A percentile compares a stretch with the other conserved stretches of the same genome.
Conservation (phyloP, 1,140 invertebrate genomes). For the Drosophila melanica region DNA sequence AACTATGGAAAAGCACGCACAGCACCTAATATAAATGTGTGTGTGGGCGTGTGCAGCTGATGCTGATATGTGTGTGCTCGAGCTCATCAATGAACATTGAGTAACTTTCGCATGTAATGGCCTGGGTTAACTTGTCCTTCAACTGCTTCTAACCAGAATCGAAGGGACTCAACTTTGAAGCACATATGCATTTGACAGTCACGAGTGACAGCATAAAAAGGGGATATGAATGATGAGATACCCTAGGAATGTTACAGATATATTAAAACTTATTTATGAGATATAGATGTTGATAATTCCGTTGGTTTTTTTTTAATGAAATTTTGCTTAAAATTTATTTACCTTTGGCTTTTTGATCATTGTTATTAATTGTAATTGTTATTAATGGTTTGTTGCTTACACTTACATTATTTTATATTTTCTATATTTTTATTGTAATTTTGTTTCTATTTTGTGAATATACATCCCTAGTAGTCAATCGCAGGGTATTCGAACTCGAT, state of each 20-base stretch:
- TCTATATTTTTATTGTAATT: background rate
- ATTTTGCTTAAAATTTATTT: no score
- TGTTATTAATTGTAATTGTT: no score
- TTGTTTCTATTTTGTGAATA: background rate
- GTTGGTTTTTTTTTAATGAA: no score
- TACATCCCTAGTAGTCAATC: no score
- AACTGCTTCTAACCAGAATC: constrained; percentile 6
- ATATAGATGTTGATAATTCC: background rate
- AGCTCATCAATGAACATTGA: constrained; percentile 69
- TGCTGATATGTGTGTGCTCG: constrained; percentile 10
- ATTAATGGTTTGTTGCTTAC: no score
- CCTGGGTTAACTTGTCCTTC: constrained; percentile 13
- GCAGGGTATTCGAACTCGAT: constrained; percentile 9
- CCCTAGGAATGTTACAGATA: background rate
- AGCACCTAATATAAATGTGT: background rate
- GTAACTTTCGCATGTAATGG: constrained; percentile 53
- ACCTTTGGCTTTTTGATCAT: no score
- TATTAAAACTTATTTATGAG: background rate
- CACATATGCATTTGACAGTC: constrained; percentile 40
- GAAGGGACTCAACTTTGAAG: constrained; percentile 30
- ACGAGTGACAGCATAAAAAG: background rate
- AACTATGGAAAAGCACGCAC: constrained; percentile 29
- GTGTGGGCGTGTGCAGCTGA: constrained; percentile 17
- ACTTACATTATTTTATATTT: background rate
- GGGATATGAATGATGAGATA: background rate